Base-by-base conservation (phyloP, 1,140 invertebrate species). In the Sycophila sp. region DNA sequence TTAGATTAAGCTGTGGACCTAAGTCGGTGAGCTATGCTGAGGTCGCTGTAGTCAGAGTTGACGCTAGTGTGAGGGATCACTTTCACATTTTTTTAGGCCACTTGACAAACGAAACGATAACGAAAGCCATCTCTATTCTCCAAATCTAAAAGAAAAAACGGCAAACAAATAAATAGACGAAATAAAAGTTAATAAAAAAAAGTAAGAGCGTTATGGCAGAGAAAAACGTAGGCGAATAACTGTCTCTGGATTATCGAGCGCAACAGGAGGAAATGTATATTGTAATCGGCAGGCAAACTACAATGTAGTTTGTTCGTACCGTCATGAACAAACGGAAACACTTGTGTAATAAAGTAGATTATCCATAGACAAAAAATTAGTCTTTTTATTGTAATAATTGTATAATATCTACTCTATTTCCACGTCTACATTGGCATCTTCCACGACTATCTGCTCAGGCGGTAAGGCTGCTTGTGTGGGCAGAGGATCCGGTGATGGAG, bases 261-360 rank as follows among this genome's bases (percentile, higher is more conserved):
- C 76, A 77, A 79, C 74, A 73, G 72, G 78, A 79, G 75, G 76
- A 79, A 80, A 72, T 85, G 80, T 84, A 85, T 80, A 85, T 80
- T 86, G 80, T 85, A 80, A 84, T 83, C 80, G 80, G 82, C 76
- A 78, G 76, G 77, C 82, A 83, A 83, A 80, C 85, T 86, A 85
- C 84, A 85, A 86, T 85, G 85, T 85, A 86, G 83, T 85, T 86
- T 85, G 84, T 81, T 86, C 81, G 81, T 80, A 80, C 62, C 62
- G 62, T 82, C 81, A 83, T 82, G 79, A 83, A 83, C 78, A 80
- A 86, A 85, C 78, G 73, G 38, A 65, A 83, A 82, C 77, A 84
- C 81, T 84, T 83, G 81, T 85, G 84, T 86, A 86, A 85, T 85
- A 86, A 86, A 86, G 84, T 86, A 85, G 83, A 83, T n/a, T 80